Evolutionary conservation across 2,797 vertebrate genomes (phyloP).

Genomic region (Rhyacichthys aspro): DNA sequence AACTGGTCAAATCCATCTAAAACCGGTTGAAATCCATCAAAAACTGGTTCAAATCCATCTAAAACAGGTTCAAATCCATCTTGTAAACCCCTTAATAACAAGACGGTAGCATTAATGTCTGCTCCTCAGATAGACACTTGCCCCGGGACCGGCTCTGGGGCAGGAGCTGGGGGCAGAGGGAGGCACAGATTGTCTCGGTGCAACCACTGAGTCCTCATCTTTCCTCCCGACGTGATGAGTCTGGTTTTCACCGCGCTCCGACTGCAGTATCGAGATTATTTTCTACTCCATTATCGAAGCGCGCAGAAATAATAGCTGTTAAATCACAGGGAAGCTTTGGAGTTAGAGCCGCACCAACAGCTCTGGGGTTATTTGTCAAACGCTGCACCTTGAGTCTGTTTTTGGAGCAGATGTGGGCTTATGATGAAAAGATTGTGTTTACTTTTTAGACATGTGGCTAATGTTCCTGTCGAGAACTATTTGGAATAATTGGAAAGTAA

Average conservation of each 20-base stretch:
- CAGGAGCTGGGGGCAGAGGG: no score
- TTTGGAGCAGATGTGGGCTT: constrained; percentile 33
- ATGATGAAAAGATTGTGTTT: constrained; percentile 41
- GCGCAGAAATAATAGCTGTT: constrained; percentile 38
- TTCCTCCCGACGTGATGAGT: constrained; percentile 27
- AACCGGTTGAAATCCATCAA: no score
- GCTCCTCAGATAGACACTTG: no score
- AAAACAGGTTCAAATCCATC: no score
- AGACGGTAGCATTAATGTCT: no score
- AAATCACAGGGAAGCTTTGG: constrained; percentile 42
- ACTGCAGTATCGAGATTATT: constrained; percentile 29
- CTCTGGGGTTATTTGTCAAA: constrained; percentile 26
- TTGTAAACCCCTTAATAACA: no score
- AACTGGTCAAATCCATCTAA: no score
- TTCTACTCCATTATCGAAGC: constrained; percentile 27
- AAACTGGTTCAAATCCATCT: no score
- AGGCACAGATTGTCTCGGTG: no score
- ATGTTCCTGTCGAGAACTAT: constrained; percentile 44
- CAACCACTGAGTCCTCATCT: no score
- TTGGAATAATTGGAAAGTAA: constrained; percentile 42
- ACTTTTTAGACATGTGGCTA: constrained; percentile 24
- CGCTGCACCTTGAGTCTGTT: constrained; percentile 37
- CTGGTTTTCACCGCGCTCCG: constrained; percentile 19
- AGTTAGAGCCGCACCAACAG: neutral
- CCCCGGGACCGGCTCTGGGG: no score